Evolutionary conservation across 2,797 vertebrate species (phyloP).

Genomic region (Basileuterus tristriatus): DNA sequence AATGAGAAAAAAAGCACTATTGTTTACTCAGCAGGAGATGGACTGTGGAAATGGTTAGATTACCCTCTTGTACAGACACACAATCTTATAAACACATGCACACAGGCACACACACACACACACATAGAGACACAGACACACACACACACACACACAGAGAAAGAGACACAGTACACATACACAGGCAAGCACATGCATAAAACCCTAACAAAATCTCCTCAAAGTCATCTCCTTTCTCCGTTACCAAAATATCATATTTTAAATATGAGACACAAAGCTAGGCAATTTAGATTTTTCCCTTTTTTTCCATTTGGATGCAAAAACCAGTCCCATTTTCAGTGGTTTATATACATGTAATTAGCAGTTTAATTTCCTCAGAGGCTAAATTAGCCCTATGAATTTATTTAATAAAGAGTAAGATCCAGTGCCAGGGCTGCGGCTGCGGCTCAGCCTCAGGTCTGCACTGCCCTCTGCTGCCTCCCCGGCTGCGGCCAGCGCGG

Average conservation of each 20-base stretch:
- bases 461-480: constrained; percentile 79
- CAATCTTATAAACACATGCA: not conserved
- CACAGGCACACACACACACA: not conserved
- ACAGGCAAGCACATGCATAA: not conserved
- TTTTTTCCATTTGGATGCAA: constrained; percentile 7
- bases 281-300: not conserved
- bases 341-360: constrained; percentile 76
- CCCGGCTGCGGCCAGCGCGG: not conserved
- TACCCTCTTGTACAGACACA: not conserved
- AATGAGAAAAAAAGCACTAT: constrained; percentile 31
- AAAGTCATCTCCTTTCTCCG: not conserved
- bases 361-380: constrained; percentile 80
- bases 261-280: constrained; percentile 42
- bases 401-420: constrained; percentile 71
- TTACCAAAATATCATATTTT: constrained; percentile 46
- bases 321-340: constrained; percentile 43
- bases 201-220: not conserved
- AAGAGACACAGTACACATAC: not conserved
- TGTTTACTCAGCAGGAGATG: constrained; percentile 65
- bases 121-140: not conserved
- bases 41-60: constrained; percentile 55
- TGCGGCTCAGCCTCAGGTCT: constrained; percentile 70
- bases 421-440: constrained; percentile 32
- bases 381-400: constrained; percentile 75
- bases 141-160: not conserved